Conservation (phyloP, 2,888 invertebrate species). For the Tiphia femorata region DNA sequence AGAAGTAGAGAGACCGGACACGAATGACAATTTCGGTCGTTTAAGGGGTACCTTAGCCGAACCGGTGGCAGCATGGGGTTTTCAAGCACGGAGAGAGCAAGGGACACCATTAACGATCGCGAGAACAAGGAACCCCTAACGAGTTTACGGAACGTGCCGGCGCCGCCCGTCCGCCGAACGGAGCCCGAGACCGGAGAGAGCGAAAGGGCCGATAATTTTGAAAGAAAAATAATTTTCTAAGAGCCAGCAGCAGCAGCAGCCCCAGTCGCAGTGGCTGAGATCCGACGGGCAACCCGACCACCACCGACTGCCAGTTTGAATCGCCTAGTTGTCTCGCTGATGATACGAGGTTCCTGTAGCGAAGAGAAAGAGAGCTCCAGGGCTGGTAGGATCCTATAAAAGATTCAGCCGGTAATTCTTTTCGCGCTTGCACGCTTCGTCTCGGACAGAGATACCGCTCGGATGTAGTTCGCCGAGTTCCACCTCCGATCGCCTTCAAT, state of each 20-base stretch:
- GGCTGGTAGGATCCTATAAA: too few species aligned
- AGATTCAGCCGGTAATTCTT: too few species aligned
- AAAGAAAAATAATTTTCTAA: conserved; percentile 67
- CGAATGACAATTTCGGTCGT: conserved; percentile 46
- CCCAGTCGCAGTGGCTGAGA: too few species aligned
- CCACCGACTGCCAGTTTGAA: conserved; percentile 25
- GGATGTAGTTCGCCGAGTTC: too few species aligned
- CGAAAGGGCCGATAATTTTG: conserved; percentile 61
- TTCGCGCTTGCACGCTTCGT: too few species aligned
- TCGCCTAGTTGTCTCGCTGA: conserved; percentile 31
- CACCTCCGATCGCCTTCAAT: too few species aligned
- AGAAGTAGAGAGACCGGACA: conserved; percentile 26
- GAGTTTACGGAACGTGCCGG: conserved; percentile 57
- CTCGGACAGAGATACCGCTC: too few species aligned
- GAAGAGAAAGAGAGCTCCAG: too few species aligned
- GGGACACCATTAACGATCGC: conserved; percentile 53
- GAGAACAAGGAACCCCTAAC: conserved; percentile 64
- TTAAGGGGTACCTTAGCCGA: conserved; percentile 15
- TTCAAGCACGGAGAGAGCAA: conserved; percentile 18
- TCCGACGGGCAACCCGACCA: conserved; percentile 26
- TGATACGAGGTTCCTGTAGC: too few species aligned
- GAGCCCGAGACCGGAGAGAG: too few species aligned
- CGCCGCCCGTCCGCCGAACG: too few species aligned
- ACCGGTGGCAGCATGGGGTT: conserved; percentile 7
- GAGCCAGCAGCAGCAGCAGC: too few species aligned